phyloP scores from a whole-genome alignment of 2,797 vertebrate species.

The Coilia nasus region DNA sequence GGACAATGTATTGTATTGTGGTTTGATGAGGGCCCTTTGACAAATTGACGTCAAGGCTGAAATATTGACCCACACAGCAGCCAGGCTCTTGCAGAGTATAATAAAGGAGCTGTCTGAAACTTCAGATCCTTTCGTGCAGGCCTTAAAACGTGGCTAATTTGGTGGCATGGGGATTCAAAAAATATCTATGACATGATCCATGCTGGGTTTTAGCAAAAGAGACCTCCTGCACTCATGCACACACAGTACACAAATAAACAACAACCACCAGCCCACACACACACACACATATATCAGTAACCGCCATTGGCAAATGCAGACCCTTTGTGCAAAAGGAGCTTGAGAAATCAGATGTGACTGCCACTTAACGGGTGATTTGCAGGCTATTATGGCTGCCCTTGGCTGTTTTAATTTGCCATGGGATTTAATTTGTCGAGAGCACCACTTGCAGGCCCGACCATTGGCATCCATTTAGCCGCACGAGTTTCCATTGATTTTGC shows the following conservation, averaged over 20 bases:
- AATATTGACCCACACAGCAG: background rate
- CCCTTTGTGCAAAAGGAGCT: background rate
- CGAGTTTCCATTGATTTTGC: conserved; percentile 51
- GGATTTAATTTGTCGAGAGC: conserved; percentile 66
- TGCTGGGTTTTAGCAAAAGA: background rate
- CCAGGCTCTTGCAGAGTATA: background rate
- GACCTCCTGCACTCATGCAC: background rate
- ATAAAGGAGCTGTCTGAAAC: background rate
- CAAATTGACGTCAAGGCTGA: background rate
- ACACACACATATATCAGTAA: background rate
- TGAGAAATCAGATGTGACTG: conserved; percentile 66
- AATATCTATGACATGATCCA: background rate
- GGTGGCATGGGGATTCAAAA: background rate
- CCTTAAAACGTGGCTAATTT: background rate
- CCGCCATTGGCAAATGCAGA: background rate
- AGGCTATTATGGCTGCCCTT: conserved; percentile 59
- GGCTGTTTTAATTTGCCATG: conserved; percentile 67
- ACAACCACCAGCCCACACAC: background rate
- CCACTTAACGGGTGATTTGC: conserved; percentile 66
- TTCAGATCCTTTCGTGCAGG: background rate
- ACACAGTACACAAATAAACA: background rate
- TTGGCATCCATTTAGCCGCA: conserved; percentile 57
- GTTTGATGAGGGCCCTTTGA: background rate
- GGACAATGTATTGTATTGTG: background rate
- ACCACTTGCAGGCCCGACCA: conserved; percentile 56